These are phyloP conservation scores for Odontocolon sp. DNA, from an alignment of 2,888 invertebrate genomes.

Conservation along the genomic window DNA sequence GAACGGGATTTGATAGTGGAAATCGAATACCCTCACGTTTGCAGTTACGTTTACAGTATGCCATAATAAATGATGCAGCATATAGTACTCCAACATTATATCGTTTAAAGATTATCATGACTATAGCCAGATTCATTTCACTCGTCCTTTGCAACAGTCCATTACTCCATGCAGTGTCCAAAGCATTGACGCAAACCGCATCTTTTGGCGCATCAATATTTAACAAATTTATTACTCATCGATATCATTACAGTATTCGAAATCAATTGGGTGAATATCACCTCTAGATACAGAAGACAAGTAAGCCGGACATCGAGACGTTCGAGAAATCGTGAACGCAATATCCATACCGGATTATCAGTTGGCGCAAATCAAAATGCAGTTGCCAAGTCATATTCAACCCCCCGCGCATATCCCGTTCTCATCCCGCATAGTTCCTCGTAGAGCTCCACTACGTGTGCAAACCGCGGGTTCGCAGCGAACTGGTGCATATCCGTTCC, in stretches of 20 bases:
- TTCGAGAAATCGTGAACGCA: conserved; percentile 6
- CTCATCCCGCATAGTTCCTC: conserved; percentile 24
- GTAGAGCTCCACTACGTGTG: conserved; percentile 38
- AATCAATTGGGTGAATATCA: neutral
- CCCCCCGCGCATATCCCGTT: conserved; percentile 3
- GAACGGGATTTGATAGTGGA: neutral
- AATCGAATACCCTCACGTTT: conserved; percentile 4
- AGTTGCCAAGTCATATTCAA: conserved; percentile 70
- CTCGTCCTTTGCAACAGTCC: too few relatives aligned
- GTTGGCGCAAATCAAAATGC: conserved; percentile 66
- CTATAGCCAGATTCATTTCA: conserved; percentile 1
- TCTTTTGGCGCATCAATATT: neutral
- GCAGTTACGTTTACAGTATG: conserved; percentile 1
- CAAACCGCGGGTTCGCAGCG: conserved; percentile 49
- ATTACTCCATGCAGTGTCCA: neutral
- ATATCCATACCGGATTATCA: conserved; percentile 42
- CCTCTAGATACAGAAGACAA: neutral
- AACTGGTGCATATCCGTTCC: neutral
- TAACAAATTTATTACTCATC: neutral
- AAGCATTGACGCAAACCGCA: neutral
- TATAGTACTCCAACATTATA: neutral
- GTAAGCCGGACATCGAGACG: conserved; percentile 26
- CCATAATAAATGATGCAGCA: neutral
- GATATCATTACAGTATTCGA: conserved; percentile 21
- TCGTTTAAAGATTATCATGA: conserved; percentile 7